Evolutionary conservation across 2,888 invertebrate genomes (phyloP), one percentile per base, ranked within the genome.

Genomic region (Drosophila macrospina): DNA sequence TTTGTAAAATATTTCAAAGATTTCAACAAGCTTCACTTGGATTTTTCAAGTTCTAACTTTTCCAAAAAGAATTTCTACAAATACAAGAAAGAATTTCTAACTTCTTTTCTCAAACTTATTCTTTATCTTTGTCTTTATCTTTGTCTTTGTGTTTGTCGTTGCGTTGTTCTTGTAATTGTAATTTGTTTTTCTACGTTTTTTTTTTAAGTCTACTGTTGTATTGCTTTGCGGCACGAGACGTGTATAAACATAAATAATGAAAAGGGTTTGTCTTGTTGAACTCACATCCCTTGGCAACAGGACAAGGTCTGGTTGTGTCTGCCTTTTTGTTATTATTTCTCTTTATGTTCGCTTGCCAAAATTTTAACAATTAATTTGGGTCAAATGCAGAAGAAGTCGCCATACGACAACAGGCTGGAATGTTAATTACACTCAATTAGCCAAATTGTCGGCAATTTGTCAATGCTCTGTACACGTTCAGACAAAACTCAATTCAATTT

Each of bases 341-440:
- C 42, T 54, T 74, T 44, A 54, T 67, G 66, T 69, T 55, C 45
- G 59, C 52, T 62, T 47, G 56, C 26, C 76, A 59, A 84, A 84
- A 71, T 70, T 71, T 73, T 65, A 59, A 72, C 82, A 85, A 87
- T 85, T 87, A 87, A 82, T 86, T 83, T 76, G 73, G 75, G 77
- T 76, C 72, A 76, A 69, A 76, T 45, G 37, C 69, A 72, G 71
- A 47, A 20, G 37, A 56, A 39, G 50, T 13, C 41, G 41, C 30
- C 44, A 69, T 48, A 54, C 36, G 10, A 51, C 30, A 47, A 56
- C 65, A 16, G 41, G 32, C 50, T 39, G 59, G 48, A 77, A 82
- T 85, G 84, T 68, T 85, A 87, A 87, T 85, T 85, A 76, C 80
- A 71, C 70, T 87, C 86, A 85, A 85, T 85, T 85, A 87, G 74